Evolutionary conservation across 1,140 invertebrate species (phyloP), one percentile per base, ranked within the genome.

Genomic region (Triops cancriformis): DNA sequence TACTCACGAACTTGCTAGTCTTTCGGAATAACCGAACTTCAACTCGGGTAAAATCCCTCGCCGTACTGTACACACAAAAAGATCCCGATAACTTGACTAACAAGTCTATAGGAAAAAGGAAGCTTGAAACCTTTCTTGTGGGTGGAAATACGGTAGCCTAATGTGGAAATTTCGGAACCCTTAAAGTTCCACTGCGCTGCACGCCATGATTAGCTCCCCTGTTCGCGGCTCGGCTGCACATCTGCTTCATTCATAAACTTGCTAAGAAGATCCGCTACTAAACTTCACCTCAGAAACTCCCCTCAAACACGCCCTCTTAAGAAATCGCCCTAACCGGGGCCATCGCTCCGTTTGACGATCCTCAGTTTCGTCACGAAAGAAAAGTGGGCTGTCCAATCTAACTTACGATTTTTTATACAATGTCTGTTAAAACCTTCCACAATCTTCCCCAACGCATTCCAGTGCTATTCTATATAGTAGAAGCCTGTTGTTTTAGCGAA

Each of bases 91-190:
- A 64, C 51, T 64, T 3, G 23, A 64, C 9, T 64, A 23, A 18
- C 14, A 64, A 18, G 10, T 64, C 51, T 64, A 64, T 2, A 64
- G 51, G 18, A 64, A 64, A 64, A 64, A 23, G 51, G 23, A 64
- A 23, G 14, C 23, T 14, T 23, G 7, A 64, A 64, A 64, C 18
- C 51, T 64, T 6, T 64, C 18, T 64, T 64, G 51, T 64, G 51
- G 51, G 51, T 64, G 51, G 51, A 64, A 64, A 64, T 64, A 64
- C 51, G 51, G 51, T 64, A 18, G 51, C 51, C 51, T 64, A n/a
- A 64, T 64, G 51, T 64, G 51, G 51, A 64, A 64, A 64, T 64
- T 64, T 23, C 18, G 14, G 23, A 9, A 5, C 14, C 51, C 51
- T n/a, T n/a, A 64, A 64, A 23, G 51, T 64, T 64, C 51, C 51